Conservation (phyloP, 2,888 invertebrate species). For the Rhorus exstirpatorius region DNA sequence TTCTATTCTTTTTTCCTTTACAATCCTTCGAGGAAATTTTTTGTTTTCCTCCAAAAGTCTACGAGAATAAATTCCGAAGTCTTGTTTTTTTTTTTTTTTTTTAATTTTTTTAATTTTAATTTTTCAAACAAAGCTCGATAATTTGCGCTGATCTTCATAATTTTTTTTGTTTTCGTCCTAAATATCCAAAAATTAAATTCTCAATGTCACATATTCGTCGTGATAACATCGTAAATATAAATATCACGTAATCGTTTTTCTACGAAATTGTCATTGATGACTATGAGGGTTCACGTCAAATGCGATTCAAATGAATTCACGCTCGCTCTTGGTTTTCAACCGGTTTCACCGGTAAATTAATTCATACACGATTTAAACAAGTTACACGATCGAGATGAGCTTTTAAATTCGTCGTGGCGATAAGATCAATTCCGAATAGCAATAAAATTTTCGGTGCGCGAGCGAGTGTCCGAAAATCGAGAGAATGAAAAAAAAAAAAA, state of each 20-base stretch:
- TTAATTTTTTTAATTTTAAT: too few species aligned
- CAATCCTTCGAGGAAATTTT: not conserved
- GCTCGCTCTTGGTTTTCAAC: conserved; percentile 8
- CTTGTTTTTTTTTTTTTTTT: too few species aligned
- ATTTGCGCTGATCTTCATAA: too few species aligned
- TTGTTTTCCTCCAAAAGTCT: too few species aligned
- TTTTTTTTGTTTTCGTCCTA: not conserved
- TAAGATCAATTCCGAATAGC: not conserved
- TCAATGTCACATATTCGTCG: too few species aligned
- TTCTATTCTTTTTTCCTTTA: not conserved
- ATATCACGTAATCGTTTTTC: too few species aligned
- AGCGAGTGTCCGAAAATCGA: conserved; percentile 21
- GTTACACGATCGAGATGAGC: conserved; percentile 39
- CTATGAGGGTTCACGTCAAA: not conserved
- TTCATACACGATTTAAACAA: conserved; percentile 31
- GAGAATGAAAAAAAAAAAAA: conserved; percentile 11
- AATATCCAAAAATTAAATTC: too few species aligned
- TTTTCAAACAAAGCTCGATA: too few species aligned
- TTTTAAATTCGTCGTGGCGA: conserved; percentile 29
- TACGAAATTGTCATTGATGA: too few species aligned
- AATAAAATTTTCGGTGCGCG: conserved; percentile 6
- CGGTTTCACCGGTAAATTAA: conserved; percentile 24
- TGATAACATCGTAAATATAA: too few species aligned
- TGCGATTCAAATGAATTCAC: conserved; percentile 12
- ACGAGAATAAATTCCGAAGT: too few species aligned